Evolutionary conservation across 2,113 vertebrate species (phyloP), one percentile per base, ranked within the genome.

Genomic region (Apistogramma diplotaenia): DNA sequence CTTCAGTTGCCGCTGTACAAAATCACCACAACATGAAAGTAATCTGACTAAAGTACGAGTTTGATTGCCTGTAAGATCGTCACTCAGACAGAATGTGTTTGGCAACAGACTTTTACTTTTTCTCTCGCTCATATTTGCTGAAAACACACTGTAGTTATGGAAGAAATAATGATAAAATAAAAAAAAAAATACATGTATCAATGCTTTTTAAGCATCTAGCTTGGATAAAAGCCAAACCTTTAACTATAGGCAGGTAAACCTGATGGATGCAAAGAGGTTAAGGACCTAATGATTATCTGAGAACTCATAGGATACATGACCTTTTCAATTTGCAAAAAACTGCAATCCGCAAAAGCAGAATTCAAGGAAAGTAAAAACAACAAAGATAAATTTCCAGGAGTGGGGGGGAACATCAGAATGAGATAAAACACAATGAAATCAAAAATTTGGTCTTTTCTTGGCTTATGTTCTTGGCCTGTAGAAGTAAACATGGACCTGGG

Each of bases 231-330:
- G 13, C 0, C 13, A 1, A 43, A 21, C 35, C 35, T 35, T 35
- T 40, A 62, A 40, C 21, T 25, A 21, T 65, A 23, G 10, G 0
- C 0, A 27, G 37, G 21, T 65, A 1, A 8, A 25, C 37, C 61
- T 67, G 61, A 21, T 67, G 21, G 21, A 46, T 67, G 15, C 43
- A 16, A 16, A 16, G 61, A 27, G 37, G 13, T 13, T 43, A 43
- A 43, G 12, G 40, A 43, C 4, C 40, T 4, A 12, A 3, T 43
- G 12, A 43, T 46, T 46, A 67, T 27, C 2, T 19, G 27, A 27
- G 1, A 5, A 19, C 27, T 46, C 19, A 4, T 49, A 7, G 62
- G 23, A 46, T 49, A 1, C 15, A 19, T 67, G 62, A 49, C 15
- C 18, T 16, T 12, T 49, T 0, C 15, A 67, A 12, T 46, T 29